phyloP scores from a whole-genome alignment of 2,888 invertebrate genomes.

The Archips crataeganus region DNA sequence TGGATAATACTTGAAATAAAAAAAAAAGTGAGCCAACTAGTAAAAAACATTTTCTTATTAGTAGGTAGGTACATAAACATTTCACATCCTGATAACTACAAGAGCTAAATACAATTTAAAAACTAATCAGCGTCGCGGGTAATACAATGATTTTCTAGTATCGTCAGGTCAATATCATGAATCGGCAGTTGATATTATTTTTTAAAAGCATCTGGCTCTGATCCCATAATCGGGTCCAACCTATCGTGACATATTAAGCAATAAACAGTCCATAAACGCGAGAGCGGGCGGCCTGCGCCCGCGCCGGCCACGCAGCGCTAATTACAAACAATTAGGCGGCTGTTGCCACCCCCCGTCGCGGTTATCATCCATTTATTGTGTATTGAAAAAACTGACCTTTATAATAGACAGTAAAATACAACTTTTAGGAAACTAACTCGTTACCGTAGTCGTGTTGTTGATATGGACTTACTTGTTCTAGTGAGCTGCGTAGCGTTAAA shows the following conservation, averaged over 20 bases:
- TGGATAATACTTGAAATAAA: not conserved
- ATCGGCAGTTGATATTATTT: conserved; percentile 42
- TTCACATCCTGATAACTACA: not conserved
- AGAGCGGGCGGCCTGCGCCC: conserved; percentile 48
- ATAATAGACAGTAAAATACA: conserved; percentile 44
- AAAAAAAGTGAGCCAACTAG: not conserved
- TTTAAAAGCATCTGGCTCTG: conserved; percentile 47
- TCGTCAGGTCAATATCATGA: conserved; percentile 9
- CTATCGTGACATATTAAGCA: conserved; percentile 76
- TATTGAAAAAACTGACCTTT: conserved; percentile 70
- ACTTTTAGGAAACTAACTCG: conserved; percentile 37
- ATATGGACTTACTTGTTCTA: not conserved
- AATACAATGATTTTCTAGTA: conserved; percentile 7
- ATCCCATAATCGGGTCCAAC: conserved; percentile 49
- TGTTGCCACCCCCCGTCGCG: conserved; percentile 63
- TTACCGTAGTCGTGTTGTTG: not conserved
- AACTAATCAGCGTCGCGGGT: conserved; percentile 16
- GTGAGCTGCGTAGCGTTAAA: too few relatives aligned
- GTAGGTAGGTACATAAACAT: not conserved
- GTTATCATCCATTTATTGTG: conserved; percentile 76
- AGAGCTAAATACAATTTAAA: conserved; percentile 2
- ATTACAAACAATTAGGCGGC: conserved; percentile 80
- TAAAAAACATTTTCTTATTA: not conserved
- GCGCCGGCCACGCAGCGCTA: conserved; percentile 61
- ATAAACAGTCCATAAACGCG: conserved; percentile 79